Evolutionary conservation across 2,113 vertebrate genomes (phyloP), one percentile per base, ranked within the genome.

Genomic region (Chaetorhynchus papuensis): DNA sequence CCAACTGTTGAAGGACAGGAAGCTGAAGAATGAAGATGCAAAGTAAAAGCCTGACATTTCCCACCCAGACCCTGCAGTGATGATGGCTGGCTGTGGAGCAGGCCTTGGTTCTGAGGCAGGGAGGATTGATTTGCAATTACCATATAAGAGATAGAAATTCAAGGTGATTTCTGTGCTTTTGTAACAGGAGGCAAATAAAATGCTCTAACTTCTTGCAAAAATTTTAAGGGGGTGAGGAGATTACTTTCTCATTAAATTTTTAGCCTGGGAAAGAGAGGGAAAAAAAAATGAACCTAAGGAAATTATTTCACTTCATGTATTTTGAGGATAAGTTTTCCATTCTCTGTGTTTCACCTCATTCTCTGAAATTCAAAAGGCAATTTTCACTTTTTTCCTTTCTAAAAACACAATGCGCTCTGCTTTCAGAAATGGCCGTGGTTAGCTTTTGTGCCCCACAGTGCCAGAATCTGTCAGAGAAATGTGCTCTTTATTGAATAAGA

Each of bases 191-290:
- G 30, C 7, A 90, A 81, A n/a, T 33, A 22, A 65, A 90, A 86
- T 27, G 1, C 7, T 83, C 63, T 63, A 35, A 33, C 1, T 50
- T 76, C 35, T 71, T 56, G 15, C 2, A 22, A 15, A 0, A 4
- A 41, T 23, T 33, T 37, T 27, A 3, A 1, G 2, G 2, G 7
- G 2, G 1, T 21, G 22, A 33, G 11, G 13, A 61, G 15, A 21
- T 69, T 42, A 44, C 6, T 74, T 70, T 47, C 27, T 75, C 49
- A 13, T 83, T 91, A 45, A 42, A 76, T 72, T 71, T 86, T 37
- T 74, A 66, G 11, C n/a, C 12, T 65, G 18, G 13, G 12, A 89
- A 57, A 86, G 15, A 65, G 18, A 42, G 22, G 35, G n/a, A n/a
- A 50, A 42, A 54, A 64, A 35, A 31, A 3, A 13, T 35, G 23